These are phyloP conservation scores for Tachysurus vachellii DNA, from an alignment of 2,113 vertebrate species.

Conservation along the genomic window DNA sequence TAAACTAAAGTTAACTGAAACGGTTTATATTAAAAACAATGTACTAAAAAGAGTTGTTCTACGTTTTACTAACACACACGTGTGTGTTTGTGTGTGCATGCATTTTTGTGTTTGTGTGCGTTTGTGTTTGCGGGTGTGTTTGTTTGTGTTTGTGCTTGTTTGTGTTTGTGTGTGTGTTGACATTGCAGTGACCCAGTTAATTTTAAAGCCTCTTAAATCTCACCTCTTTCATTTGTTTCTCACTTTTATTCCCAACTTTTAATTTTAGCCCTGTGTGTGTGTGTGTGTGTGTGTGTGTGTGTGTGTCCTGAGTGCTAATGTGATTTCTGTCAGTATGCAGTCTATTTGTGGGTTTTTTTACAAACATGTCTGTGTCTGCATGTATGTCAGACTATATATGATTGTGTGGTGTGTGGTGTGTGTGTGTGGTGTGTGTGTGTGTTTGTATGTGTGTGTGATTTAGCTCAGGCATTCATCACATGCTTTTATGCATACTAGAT, in stretches of 20 bases:
- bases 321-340: background rate
- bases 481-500: constrained; percentile 40
- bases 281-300: background rate
- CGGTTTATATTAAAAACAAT: no score
- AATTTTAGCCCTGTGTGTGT: constrained; percentile 1
- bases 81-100: no score
- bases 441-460: background rate
- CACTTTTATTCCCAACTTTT: background rate
- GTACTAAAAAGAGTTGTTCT: no score
- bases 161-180: constrained; percentile 12
- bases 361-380: background rate
- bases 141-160: background rate
- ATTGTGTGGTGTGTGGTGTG: background rate
- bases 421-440: background rate
- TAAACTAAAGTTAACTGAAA: no score
- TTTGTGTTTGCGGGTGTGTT: background rate
- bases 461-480: constrained; percentile 18
- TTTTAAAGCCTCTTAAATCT: constrained; percentile 1
- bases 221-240: constrained; percentile 12
- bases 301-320: background rate
- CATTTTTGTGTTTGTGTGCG: no score
- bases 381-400: background rate
- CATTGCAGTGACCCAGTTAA: constrained; percentile 13
- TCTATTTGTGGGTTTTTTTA: background rate
- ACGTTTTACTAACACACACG: no score